Evolutionary conservation across 2,888 invertebrate species (phyloP).

Genomic region (Hipparchia sbordonii): DNA sequence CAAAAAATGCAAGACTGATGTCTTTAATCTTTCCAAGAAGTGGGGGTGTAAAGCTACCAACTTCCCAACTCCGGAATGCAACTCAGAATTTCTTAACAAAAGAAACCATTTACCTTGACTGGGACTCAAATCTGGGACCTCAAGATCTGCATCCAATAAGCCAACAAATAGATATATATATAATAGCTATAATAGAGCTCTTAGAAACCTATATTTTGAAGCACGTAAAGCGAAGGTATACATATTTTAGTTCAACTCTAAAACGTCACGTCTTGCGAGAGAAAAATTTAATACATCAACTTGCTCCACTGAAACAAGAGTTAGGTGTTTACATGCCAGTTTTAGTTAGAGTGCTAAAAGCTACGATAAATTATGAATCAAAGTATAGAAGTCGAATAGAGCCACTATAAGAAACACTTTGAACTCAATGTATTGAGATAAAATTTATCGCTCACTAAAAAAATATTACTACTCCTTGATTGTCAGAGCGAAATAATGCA

Average conservation of each 20-base stretch:
- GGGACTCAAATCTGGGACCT: too few relatives aligned
- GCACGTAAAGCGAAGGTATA: slow-evolving; percentile 32
- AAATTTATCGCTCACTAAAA: background rate
- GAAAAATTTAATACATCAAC: slow-evolving; percentile 78
- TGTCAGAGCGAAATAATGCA: too few relatives aligned
- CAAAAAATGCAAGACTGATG: too few relatives aligned
- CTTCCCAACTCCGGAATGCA: too few relatives aligned
- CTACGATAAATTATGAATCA: background rate
- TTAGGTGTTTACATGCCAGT: slow-evolving; percentile 68
- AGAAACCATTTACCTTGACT: too few relatives aligned
- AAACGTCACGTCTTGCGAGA: slow-evolving; percentile 66
- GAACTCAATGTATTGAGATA: background rate
- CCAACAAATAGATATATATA: too few relatives aligned
- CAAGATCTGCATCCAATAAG: too few relatives aligned
- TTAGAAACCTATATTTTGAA: slow-evolving; percentile 9
- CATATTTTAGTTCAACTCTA: slow-evolving; percentile 37
- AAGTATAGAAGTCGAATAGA: background rate
- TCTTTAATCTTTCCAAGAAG: too few relatives aligned
- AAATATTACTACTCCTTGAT: too few relatives aligned
- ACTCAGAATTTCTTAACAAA: too few relatives aligned
- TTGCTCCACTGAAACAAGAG: slow-evolving; percentile 52
- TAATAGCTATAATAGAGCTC: too few relatives aligned
- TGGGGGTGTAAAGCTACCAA: too few relatives aligned
- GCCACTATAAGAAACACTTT: background rate
- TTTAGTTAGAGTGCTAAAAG: slow-evolving; percentile 42